Evolutionary conservation across 2,113 vertebrate species (phyloP), one percentile per base, ranked within the genome.

Genomic region (Sander lucioperca): DNA sequence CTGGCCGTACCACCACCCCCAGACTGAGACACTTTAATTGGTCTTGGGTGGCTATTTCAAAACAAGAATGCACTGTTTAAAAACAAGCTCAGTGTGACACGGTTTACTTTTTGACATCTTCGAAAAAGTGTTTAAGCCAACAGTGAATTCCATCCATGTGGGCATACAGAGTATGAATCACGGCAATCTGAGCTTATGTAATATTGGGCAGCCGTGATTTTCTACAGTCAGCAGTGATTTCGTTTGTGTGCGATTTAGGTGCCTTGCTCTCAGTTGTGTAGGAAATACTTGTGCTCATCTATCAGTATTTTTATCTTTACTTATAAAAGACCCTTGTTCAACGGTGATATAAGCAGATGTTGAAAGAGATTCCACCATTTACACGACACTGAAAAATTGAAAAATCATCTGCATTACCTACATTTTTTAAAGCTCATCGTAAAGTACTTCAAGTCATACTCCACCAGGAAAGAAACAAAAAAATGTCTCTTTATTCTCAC

Each of bases 101-200:
- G 72, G 78, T 88, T 91, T 81, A 85, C 65, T 77, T 81, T 74
- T 87, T 87, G 79, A 77, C 80, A 90, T 83, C 50, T 89, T 86
- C 0, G 10, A 69, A 77, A 48, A 86, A 82, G 43, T 71, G 71
- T 82, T 69, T 53, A 33, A 68, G 70, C 56, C 86, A 83, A 85
- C 74, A 74, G 82, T 88, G 80, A 77, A 77, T 59, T 79, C 77
- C 51, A 74, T 58, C 21, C 21, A 63, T 63, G 79, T 88, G 80
- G 86, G 77, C 74, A 72, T 50, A 51, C 57, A 4, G 9, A 50
- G 39, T 12, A 86, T 88, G 84, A 91, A 87, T 88, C 80, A 80
- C 8, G 48, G 56, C 74, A 86, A 74, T 80, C 79, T 91, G 68
- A 78, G 56, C 14, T 86, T 81, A 88, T 82, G 61, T 85, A 88